phyloP scores from a whole-genome alignment of 2,797 vertebrate genomes.

The Coranthus polyacanthus region DNA sequence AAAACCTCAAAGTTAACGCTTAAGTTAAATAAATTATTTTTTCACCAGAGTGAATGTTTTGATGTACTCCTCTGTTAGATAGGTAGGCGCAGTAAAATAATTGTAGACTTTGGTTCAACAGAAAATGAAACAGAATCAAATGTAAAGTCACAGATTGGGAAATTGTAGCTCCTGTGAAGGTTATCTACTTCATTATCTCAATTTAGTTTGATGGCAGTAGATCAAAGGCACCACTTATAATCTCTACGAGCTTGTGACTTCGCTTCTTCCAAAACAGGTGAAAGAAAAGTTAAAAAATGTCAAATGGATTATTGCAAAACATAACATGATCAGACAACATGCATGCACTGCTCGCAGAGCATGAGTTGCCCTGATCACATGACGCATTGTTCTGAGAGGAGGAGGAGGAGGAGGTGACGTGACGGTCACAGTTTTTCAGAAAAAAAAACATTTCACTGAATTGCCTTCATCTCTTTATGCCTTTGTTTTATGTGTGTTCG shows the following conservation, averaged over 20 bases:
- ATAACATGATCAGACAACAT: background rate
- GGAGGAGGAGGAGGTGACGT: no score
- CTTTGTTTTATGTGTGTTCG: no score
- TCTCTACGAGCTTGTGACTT: constrained; percentile 25
- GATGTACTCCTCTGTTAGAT: background rate
- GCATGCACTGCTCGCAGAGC: no score
- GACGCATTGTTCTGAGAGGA: no score
- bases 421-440: no score
- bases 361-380: no score
- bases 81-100: constrained; percentile 13
- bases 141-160: constrained; percentile 10
- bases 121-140: background rate
- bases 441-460: no score
- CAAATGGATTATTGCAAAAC: background rate
- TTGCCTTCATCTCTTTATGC: no score
- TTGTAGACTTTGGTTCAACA: constrained; percentile 9
- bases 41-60: constrained; percentile 3
- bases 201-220: constrained; percentile 31
- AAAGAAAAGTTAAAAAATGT: constrained; percentile 8
- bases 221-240: constrained; percentile 47
- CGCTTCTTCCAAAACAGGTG: background rate
- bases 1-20: constrained; percentile 10
- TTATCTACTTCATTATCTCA: constrained; percentile 30
- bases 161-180: constrained; percentile 1
- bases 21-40: constrained; percentile 9